A percentile compares a stretch with the other conserved stretches of the same genome.
These are phyloP conservation scores for Tetragnatha montana DNA, from an alignment of 2,888 invertebrate species.

Conservation along the genomic window DNA sequence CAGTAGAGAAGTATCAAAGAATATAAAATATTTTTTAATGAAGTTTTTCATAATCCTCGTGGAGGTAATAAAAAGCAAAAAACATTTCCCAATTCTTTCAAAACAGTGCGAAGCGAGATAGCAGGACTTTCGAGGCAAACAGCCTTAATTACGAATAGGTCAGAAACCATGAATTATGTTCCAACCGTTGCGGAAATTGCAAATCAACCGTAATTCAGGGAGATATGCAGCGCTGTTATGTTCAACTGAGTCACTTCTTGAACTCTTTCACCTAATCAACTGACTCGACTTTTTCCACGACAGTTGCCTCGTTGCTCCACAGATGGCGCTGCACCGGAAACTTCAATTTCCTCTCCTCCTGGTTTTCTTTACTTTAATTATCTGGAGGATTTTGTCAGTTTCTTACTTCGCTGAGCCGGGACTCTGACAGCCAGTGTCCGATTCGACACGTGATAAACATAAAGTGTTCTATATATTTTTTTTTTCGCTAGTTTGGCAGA, in stretches of 20 bases:
- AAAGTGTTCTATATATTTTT: background rate
- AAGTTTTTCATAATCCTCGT: no score
- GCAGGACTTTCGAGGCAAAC: background rate
- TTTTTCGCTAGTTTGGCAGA: background rate
- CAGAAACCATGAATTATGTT: constrained; percentile 12
- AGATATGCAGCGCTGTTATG: background rate
- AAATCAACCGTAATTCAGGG: constrained; percentile 38
- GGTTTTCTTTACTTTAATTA: constrained; percentile 20
- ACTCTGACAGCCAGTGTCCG: constrained; percentile 28
- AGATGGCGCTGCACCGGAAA: constrained; percentile 51
- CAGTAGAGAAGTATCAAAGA: no score
- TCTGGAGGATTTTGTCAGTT: background rate
- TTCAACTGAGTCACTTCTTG: constrained; percentile 31
- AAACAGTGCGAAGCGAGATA: background rate
- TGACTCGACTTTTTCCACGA: background rate
- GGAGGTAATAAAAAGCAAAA: background rate
- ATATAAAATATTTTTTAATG: no score
- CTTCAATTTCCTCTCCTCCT: constrained; percentile 12
- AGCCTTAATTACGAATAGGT: constrained; percentile 13
- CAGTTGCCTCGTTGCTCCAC: background rate
- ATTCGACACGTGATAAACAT: constrained; percentile 30
- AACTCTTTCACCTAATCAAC: constrained; percentile 41
- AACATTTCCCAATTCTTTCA: background rate
- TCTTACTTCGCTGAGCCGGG: constrained; percentile 3
- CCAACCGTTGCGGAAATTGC: constrained; percentile 26